phyloP scores from a whole-genome alignment of 2,888 invertebrate species.

The Alloscopus bannaensis region DNA sequence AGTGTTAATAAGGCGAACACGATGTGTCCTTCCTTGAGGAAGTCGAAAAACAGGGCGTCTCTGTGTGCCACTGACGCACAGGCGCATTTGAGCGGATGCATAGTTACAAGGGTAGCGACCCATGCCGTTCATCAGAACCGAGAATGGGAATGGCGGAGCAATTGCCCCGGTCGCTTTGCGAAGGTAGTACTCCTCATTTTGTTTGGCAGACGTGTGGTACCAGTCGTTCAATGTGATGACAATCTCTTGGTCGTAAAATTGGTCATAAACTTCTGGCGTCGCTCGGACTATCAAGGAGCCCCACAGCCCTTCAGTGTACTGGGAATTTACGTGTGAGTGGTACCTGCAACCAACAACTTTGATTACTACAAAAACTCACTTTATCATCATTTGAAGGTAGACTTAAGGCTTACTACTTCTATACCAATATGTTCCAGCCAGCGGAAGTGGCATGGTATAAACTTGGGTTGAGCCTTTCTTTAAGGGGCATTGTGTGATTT shows the following conservation, averaged over 20 bases:
- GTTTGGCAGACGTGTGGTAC: slow-evolving; percentile 62
- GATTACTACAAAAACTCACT: too few species aligned
- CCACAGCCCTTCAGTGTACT: slow-evolving; percentile 69
- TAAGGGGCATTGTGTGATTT: slow-evolving; percentile 64
- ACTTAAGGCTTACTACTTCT: too few species aligned
- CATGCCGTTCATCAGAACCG: slow-evolving; percentile 59
- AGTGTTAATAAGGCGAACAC: slow-evolving; percentile 64
- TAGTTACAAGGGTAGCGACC: slow-evolving; percentile 59
- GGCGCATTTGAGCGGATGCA: background rate
- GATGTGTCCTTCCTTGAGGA: slow-evolving; percentile 28
- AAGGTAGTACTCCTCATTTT: slow-evolving; percentile 58
- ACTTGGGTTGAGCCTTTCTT: slow-evolving; percentile 30
- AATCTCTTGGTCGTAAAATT: slow-evolving; percentile 63
- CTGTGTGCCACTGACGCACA: slow-evolving; percentile 36
- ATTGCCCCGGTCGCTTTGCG: slow-evolving; percentile 16
- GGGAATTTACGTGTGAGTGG: slow-evolving; percentile 62
- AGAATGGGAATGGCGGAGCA: slow-evolving; percentile 57
- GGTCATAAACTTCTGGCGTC: slow-evolving; percentile 31
- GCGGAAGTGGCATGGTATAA: slow-evolving; percentile 44
- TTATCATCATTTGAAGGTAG: too few species aligned
- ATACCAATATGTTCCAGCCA: slow-evolving; percentile 67
- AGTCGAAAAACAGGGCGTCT: slow-evolving; percentile 39
- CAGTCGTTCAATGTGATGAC: slow-evolving; percentile 63
- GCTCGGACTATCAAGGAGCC: slow-evolving; percentile 56
- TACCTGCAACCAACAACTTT: slow-evolving; percentile 27